Evolutionary conservation across 1,140 invertebrate genomes (phyloP), one percentile per base, ranked within the genome.

Genomic region (Conus ventricosus): DNA sequence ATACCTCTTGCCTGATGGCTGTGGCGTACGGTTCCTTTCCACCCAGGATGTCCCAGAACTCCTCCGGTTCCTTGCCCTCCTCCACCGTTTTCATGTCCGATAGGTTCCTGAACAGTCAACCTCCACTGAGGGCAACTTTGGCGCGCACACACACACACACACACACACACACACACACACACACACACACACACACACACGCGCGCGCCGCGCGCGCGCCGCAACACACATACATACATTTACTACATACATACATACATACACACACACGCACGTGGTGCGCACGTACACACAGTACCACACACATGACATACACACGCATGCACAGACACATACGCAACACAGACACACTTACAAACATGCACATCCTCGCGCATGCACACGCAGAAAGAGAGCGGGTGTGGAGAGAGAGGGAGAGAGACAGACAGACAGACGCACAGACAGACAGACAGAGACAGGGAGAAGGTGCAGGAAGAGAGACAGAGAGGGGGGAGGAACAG

Each of bases 41-140:
- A 6, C 93, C 93, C 15, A 94, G 51, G 10, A 89, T 51, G 0
- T 90, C 87, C 93, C 93, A 94, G 88, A 94, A 93, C 63, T 89
- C 87, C 6, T 60, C 25, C 0, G 88, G 39, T 88, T 94, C 93
- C 15, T 89, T 75, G 0, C 89, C 91, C 89, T 94, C 93, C 17
- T 91, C 71, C 5, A 93, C 67, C 63, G 88, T 89, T 25, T 85
- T 10, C 53, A 85, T 57, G n/a, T 90, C 87, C 20, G 86, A 84
- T 55, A 78, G 17, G 39, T 82, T 88, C 63, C 87, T 88, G 71
- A 6, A 39, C 39, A 39, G 0, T 3, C 39, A 39, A 39, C 39
- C 39, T 39, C 39, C 39, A 39, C 39, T 39, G 39, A 39, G 39
- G 39, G 39, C 39, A 39, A 39, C 39, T 39, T 39, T 39, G 0